Evolutionary conservation across 2,113 vertebrate species (phyloP).

Genomic region (Ahaetulla prasina): DNA sequence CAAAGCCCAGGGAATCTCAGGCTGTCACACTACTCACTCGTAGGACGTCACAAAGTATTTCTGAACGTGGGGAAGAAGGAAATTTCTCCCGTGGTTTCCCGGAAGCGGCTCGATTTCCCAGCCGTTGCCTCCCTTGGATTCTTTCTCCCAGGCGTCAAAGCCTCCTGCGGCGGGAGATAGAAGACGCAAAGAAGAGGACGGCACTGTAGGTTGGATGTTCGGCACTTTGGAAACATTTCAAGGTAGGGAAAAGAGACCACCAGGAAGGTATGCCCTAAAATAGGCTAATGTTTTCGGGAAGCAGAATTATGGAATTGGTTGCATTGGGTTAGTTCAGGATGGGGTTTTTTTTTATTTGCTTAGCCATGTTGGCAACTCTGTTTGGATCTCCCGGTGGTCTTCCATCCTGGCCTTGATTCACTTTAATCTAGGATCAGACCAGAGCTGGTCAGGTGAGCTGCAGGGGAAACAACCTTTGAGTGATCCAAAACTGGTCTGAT

Average conservation of each 20-base stretch:
- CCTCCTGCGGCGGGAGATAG: slow-evolving; percentile 52
- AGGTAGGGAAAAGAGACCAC: background rate
- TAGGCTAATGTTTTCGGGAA: background rate
- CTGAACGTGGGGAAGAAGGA: slow-evolving; percentile 43
- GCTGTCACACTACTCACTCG: slow-evolving; percentile 60
- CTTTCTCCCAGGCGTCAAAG: slow-evolving; percentile 69
- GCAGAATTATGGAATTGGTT: background rate
- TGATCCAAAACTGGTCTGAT: no score
- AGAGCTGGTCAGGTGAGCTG: background rate
- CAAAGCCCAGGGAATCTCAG: background rate
- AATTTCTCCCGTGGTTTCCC: slow-evolving; percentile 48
- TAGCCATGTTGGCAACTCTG: background rate
- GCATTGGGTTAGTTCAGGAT: background rate
- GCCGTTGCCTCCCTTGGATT: slow-evolving; percentile 55
- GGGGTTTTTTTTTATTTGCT: background rate
- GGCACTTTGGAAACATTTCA: background rate
- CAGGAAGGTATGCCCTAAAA: background rate
- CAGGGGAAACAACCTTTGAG: background rate
- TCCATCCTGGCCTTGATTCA: background rate
- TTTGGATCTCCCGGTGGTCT: background rate
- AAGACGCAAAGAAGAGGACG: background rate
- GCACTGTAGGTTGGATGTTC: background rate
- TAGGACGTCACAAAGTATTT: slow-evolving; percentile 79
- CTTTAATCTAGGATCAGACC: background rate
- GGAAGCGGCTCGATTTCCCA: slow-evolving; percentile 73